Evolutionary conservation across 2,113 vertebrate genomes (phyloP).

Genomic region (Serinus canaria): DNA sequence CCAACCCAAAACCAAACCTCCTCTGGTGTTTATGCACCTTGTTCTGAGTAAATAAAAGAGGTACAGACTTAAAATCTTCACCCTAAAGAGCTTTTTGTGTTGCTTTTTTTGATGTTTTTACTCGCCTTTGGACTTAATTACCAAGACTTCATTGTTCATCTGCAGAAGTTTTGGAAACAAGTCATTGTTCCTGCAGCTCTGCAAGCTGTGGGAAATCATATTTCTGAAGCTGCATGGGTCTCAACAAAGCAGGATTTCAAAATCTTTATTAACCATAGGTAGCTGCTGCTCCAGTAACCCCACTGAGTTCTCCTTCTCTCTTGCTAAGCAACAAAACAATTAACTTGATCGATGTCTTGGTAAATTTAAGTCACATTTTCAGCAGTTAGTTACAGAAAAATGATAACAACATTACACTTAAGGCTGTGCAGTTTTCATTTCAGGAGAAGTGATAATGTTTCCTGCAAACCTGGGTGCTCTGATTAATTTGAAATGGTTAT

Average conservation of each 20-base stretch:
- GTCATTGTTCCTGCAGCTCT: background rate
- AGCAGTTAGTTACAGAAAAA: slow-evolving; percentile 31
- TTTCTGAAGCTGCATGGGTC: background rate
- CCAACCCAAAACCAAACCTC: rapidly evolving
- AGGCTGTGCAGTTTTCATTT: background rate
- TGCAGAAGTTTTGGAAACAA: background rate
- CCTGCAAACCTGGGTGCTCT: background rate
- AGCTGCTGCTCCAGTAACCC: background rate
- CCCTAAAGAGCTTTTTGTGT: background rate
- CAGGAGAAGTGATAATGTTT: background rate
- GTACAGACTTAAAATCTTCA: background rate
- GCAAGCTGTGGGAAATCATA: background rate
- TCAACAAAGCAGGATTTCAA: background rate
- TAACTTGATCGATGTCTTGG: background rate
- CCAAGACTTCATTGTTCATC: background rate
- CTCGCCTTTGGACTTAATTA: background rate
- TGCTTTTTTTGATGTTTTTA: background rate
- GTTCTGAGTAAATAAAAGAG: background rate
- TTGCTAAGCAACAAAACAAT: slow-evolving; percentile 55
- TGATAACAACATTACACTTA: background rate
- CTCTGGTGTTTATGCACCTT: background rate
- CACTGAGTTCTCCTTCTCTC: background rate
- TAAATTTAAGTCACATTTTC: slow-evolving; percentile 28
- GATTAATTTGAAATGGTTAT: slow-evolving; percentile 27
- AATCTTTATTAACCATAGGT: slow-evolving; percentile 22